Evolutionary conservation across 37 sponge, comb jelly and placozoan genomes (phyloP), one percentile per base, ranked within the genome.

Genomic region (Axinella damicornis): DNA sequence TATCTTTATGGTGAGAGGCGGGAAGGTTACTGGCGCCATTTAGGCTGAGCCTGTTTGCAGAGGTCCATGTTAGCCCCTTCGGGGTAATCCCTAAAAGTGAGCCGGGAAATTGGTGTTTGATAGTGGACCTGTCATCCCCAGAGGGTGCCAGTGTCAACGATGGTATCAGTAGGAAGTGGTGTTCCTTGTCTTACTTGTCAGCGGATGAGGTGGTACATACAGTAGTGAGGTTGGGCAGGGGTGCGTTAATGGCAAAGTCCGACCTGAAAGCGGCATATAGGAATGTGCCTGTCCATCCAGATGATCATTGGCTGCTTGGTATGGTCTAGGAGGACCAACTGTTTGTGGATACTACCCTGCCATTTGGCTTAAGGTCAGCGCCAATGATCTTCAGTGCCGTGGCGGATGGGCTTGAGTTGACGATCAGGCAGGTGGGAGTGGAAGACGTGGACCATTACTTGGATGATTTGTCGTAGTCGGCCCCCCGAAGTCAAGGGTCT

Each of bases 201-300:
- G 30, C 53, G 25, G 74, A 74, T 24, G 57, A 74, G 15, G 74
- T 74, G 27, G 55, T 31, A 21, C 5, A 9, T 6, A 53, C 19
- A 28, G 32, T 74, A 6, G 57, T 40, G 27, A 24, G 27, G 30
- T 6, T 53, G 17, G 71, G 71, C 30, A 33, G 41, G 28, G 71
- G n/a, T n/a, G n/a, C n/a, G n/a, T n/a, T n/a, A n/a, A n/a, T n/a
- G n/a, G n/a, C n/a, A n/a, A n/a, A n/a, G n/a, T n/a, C n/a, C n/a
- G n/a, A n/a, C n/a, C n/a, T n/a, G n/a, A n/a, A n/a, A n/a, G n/a
- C n/a, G n/a, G n/a, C n/a, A n/a, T n/a, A n/a, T n/a, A n/a, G n/a
- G n/a, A n/a, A n/a, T n/a, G n/a, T n/a, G n/a, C n/a, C 86, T 2
- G 70, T 85, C 33, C 78, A 85, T 53, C 77, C 69, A 19, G 78